These are phyloP conservation scores for Simalia tracyae DNA, from an alignment of 2,797 vertebrate genomes.

Conservation along the genomic window DNA sequence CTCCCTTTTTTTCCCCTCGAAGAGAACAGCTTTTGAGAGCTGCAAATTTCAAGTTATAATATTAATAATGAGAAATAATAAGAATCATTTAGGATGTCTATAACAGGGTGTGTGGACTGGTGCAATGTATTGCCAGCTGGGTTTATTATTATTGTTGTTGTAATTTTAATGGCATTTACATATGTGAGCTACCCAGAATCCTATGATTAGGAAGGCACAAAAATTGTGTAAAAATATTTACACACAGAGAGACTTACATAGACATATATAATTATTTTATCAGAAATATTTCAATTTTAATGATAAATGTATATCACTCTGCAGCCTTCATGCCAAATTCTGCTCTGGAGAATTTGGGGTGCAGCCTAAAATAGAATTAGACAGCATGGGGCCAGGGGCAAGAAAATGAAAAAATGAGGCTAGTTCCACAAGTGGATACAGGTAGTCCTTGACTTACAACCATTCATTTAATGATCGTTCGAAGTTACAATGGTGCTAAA, in stretches of 20 bases:
- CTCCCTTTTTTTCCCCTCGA: slow-evolving; percentile 87
- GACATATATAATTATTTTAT: neutral
- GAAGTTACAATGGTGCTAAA: no score
- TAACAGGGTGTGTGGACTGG: neutral
- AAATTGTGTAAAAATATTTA: neutral
- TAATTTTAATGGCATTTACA: neutral
- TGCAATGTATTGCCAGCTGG: neutral
- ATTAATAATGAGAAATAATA: slow-evolving; percentile 63
- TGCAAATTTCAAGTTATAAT: slow-evolving; percentile 73
- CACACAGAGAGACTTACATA: neutral
- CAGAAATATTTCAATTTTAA: neutral
- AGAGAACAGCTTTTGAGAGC: slow-evolving; percentile 87
- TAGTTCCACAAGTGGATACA: neutral
- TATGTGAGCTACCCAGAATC: neutral
- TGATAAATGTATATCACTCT: neutral
- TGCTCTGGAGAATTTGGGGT: neutral
- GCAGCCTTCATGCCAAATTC: neutral
- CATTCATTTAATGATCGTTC: no score
- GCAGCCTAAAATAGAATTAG: neutral
- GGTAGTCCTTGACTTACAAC: no score
- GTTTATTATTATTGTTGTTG: neutral
- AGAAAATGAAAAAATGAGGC: neutral
- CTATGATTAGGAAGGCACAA: neutral
- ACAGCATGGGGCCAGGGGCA: neutral
- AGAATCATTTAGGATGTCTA: slow-evolving; percentile 24